Base-by-base conservation (phyloP, 2,113 vertebrate genomes). In the Chionis minor region DNA sequence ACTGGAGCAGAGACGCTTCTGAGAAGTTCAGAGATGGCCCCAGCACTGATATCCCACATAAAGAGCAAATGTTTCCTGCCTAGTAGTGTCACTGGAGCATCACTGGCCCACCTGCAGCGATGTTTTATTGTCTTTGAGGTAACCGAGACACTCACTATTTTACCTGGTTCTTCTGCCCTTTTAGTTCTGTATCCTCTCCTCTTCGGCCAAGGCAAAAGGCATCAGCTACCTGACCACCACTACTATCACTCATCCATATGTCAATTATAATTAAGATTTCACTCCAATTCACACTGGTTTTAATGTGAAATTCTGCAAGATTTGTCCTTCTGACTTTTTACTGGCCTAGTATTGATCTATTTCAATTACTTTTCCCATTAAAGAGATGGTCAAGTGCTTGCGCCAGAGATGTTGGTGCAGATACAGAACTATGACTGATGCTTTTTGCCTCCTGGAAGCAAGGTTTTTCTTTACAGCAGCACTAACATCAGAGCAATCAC, bases 321-420 rank as follows among this genome's bases (percentile, higher is more conserved):
- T 70, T 80, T 91, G 87, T 94, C 89, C 78, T 92, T 91, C 45
- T 42, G 49, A 87, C 81, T 91, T 94, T 84, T 69, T 72, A 85
- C 65, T 75, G 77, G 65, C 54, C 92, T 86, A 82, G 62, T 66
- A 61, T 10, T 83, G 81, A 92, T 89, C 73, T 92, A 75, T 85
- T 96, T 91, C 47, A 92, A 92, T 54, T 59, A 35, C 78, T 82
- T 90, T 85, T 94, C 79, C 70, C 63, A 82, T 85, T 88, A 95
- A 85, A 92, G 71, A 88, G 63, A 96, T 83, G 81, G 96, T 49
- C 62, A 90, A 85, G 47, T 73, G 33, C 54, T 79, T 77, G 51
- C 0, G 1, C 56, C 80, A 93, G 70, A 91, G 75, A 86, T 84
- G 51, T 18, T 81, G 44, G 49, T 89, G 85, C 75, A 94, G 70